Percentiles rank a stretch among this genome's conserved stretches.
Conservation (phyloP, 2,797 vertebrate genomes). For the Silurus lanzhouensis region DNA sequence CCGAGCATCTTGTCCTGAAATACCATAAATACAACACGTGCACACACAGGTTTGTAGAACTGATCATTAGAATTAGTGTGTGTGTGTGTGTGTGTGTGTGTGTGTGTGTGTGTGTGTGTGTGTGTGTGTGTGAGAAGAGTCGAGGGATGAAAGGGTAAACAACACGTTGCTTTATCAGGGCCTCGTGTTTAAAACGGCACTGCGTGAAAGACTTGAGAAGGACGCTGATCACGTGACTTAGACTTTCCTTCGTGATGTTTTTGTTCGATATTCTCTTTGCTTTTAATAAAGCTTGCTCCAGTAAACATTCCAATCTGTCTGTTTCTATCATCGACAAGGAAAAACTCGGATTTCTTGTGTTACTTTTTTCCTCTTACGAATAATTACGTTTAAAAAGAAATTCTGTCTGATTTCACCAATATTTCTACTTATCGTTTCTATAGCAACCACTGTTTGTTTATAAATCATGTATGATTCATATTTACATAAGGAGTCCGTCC, state of each 20-base stretch:
- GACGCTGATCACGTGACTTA: conserved; percentile 50
- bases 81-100: conserved; percentile 1
- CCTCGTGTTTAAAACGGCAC: not conserved
- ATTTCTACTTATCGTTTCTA: too few relatives aligned
- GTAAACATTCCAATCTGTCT: conserved; percentile 53
- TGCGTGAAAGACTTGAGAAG: not conserved
- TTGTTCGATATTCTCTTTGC: conserved; percentile 75
- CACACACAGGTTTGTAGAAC: not conserved
- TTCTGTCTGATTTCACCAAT: too few relatives aligned
- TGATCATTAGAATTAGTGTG: not conserved
- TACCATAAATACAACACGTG: not conserved
- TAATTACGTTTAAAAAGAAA: not conserved
- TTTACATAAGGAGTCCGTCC: too few relatives aligned
- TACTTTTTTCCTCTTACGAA: too few relatives aligned
- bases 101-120: not conserved
- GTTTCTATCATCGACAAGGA: not conserved
- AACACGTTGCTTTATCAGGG: not conserved
- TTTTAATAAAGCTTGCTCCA: conserved; percentile 82
- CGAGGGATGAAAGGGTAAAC: not conserved
- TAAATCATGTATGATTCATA: too few relatives aligned
- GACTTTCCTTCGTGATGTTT: conserved; percentile 64
- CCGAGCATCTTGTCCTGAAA: conserved; percentile 18
- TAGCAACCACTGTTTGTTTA: too few relatives aligned
- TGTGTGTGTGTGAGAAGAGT: not conserved
- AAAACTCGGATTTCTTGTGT: too few relatives aligned